Evolutionary conservation across 2,113 vertebrate species (phyloP), one percentile per base, ranked within the genome.

Genomic region (Rutilus rutilus): DNA sequence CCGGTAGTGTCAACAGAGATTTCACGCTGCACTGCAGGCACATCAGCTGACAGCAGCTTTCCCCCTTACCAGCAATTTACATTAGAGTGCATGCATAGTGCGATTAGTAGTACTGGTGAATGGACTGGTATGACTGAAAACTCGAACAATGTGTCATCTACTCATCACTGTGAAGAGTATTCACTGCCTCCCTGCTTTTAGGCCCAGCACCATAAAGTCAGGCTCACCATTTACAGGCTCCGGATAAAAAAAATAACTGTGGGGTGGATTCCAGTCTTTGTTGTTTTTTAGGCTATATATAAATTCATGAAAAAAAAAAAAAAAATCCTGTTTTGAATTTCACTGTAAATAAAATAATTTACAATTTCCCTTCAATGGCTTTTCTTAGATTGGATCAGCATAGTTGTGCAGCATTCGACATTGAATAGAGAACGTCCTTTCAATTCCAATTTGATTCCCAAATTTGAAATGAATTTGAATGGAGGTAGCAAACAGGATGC

Each of bases 1-100:
- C 91, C 42, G 87, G 91, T 92, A 92, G 91, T 92, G 92, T 93
- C 92, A 93, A 92, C 92, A 93, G 90, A 92, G 92, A 93, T 94
- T 93, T 93, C 92, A 91, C 88, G 88, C 91, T 89, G 90, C 90
- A 90, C 88, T 90, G 91, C 90, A 86, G 85, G 85, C 87, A 89
- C 91, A 89, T 93, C 90, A 88, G 89, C 90, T 89, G 87, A 86
- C 90, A 91, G 89, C 85, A 87, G 89, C 91, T 91, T 87, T 86
- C 87, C 89, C 89, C 89, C 89, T 87, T 91, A 93, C 92, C 93
- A 93, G 92, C 89, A 92, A 94, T 94, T 93, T 93, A 92, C 92
- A 93, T 93, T 90, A 92, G 92, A 91, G 89, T 83, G 85, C 88
- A 88, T 87, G 90, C 92, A 93, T 90, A 86, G 89, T 87, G 92